Evolutionary conservation across 2,888 invertebrate genomes (phyloP).

Genomic region (Xanthia togata): DNA sequence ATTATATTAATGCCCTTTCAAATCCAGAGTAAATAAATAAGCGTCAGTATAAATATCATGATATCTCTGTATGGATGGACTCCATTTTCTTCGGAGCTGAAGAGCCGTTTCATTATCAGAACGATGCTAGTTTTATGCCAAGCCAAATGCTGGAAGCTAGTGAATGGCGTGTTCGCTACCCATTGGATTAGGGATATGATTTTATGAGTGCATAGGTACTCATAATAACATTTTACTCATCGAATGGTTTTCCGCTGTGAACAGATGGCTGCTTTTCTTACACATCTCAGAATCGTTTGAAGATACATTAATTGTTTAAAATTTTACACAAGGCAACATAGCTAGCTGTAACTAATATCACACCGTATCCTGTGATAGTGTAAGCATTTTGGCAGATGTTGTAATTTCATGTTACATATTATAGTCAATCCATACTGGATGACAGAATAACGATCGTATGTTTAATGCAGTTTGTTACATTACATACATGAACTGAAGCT

Average conservation of each 20-base stretch:
- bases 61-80: neutral
- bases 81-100: neutral
- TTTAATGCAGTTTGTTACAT: slow-evolving; percentile 56
- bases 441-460: slow-evolving; percentile 37
- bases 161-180: slow-evolving; percentile 3
- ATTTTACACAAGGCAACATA: slow-evolving; percentile 45
- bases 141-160: slow-evolving; percentile 20
- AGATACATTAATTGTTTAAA: slow-evolving; percentile 55
- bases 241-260: slow-evolving; percentile 1
- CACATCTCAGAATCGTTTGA: slow-evolving; percentile 45
- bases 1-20: slow-evolving; percentile 41
- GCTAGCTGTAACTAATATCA: slow-evolving; percentile 45
- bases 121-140: neutral
- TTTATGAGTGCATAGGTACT: slow-evolving; percentile 2
- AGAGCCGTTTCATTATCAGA: neutral
- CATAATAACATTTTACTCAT: neutral
- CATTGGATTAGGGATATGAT: slow-evolving; percentile 15
- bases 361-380: slow-evolving; percentile 53
- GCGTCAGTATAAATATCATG: slow-evolving; percentile 2
- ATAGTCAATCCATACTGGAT: slow-evolving; percentile 22
- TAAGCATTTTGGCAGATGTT: slow-evolving; percentile 52
- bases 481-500: slow-evolving; percentile 43
- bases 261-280: slow-evolving; percentile 38
- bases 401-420: slow-evolving; percentile 39
- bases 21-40: neutral